phyloP scores from a whole-genome alignment of 2,113 vertebrate species.

The Trachemys scripta region DNA sequence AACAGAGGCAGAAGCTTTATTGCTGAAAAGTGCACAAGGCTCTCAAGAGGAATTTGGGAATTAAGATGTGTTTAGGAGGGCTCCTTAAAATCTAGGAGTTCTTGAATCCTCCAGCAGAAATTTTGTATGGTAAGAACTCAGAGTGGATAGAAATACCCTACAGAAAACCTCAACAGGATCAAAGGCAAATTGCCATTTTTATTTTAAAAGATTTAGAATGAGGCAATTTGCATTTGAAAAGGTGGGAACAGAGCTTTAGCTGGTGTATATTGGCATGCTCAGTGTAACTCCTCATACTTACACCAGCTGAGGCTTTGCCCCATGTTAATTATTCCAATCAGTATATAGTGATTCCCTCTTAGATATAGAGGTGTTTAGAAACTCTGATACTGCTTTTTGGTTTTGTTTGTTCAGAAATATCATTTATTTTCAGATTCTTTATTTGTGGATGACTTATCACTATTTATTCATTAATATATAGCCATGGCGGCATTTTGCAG shows the following conservation, averaged over 20 bases:
- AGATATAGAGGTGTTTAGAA: neutral
- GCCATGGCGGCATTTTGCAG: neutral
- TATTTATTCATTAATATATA: neutral
- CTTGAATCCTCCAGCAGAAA: slow-evolving; percentile 23
- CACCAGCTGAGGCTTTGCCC: neutral
- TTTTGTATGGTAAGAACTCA: neutral
- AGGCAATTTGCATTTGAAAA: neutral
- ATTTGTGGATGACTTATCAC: neutral
- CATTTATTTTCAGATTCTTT: neutral
- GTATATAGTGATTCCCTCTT: neutral
- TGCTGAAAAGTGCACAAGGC: slow-evolving; percentile 24
- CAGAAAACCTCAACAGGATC: neutral
- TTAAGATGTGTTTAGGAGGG: slow-evolving; percentile 61
- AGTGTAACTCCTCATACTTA: neutral
- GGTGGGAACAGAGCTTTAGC: neutral
- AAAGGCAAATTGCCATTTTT: neutral
- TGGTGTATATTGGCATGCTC: neutral
- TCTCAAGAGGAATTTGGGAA: slow-evolving; percentile 48
- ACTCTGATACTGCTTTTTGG: neutral
- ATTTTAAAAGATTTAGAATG: neutral
- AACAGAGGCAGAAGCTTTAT: slow-evolving; percentile 49
- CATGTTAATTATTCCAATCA: neutral
- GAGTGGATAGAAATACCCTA: neutral
- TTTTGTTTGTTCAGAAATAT: neutral
- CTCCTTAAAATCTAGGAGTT: slow-evolving; percentile 36